Evolutionary conservation across 2,797 vertebrate species (phyloP).

Genomic region (Agapornis canus): DNA sequence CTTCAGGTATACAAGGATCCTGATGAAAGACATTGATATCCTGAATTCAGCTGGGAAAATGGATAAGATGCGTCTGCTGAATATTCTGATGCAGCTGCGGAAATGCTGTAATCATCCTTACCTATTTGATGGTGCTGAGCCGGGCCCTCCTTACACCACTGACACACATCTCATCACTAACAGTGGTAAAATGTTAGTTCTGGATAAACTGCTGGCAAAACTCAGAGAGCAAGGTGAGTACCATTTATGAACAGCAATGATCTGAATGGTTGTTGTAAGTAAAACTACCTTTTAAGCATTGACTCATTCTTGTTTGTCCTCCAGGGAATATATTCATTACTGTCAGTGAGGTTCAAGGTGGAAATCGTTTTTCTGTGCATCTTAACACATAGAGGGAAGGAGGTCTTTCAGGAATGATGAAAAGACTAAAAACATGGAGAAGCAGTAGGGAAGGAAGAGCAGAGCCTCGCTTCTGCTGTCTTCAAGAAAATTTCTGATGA

Average conservation of each 20-base stretch:
- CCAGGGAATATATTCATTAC: background rate
- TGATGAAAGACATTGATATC: conserved; percentile 87
- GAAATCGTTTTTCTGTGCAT: background rate
- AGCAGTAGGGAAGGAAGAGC: background rate
- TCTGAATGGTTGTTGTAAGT: rapidly evolving
- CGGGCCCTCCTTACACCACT: conserved; percentile 83
- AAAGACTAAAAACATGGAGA: background rate
- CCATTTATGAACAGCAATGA: background rate
- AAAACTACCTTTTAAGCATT: background rate
- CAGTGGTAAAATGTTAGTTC: conserved; percentile 84
- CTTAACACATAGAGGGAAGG: background rate
- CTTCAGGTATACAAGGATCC: conserved; percentile 83
- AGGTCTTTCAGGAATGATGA: background rate
- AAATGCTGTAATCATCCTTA: conserved; percentile 86
- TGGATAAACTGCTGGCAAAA: conserved; percentile 83
- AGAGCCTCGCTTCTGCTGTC: background rate
- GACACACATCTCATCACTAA: conserved; percentile 84
- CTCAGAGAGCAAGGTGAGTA: conserved; percentile 82
- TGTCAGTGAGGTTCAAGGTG: background rate
- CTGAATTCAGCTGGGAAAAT: conserved; percentile 85
- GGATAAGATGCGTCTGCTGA: conserved; percentile 86
- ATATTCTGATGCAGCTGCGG: conserved; percentile 84
- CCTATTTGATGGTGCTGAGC: conserved; percentile 84
- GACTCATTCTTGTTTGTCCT: background rate
- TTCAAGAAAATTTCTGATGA: background rate